Base-by-base conservation (phyloP, 2,113 vertebrate species). In the Sciurus niger region DNA sequence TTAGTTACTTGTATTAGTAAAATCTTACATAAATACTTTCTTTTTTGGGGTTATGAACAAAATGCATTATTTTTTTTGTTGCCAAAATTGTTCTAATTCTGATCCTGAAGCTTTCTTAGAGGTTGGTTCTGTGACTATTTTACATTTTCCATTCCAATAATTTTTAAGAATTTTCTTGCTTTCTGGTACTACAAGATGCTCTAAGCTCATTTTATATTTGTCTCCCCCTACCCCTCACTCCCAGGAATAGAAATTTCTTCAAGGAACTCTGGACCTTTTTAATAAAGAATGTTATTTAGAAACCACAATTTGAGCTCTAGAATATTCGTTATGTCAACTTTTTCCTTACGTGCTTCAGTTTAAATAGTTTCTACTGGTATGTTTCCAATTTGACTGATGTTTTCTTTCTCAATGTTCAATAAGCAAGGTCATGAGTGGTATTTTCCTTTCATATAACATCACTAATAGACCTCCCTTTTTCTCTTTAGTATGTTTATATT, bases 161-260 rank as follows among this genome's bases (percentile, higher is more conserved):
- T 34, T 88, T 86, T 65, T 34, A 53, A 93, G 40, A 63, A 53
- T 51, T 11, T 18, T 2, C 4, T 78, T 63, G 77, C 30, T 65
- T 89, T 84, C 9, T 63, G 40, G 5, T 28, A 78, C 34, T 28
- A 51, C 28, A 77, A 68, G 18, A 48, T 76, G 25, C 51, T 93
- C 51, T 2, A 74, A 68, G 13, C 6, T 84, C 51, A 63, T 53
- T 77, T 82, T n/a, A 3, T 74, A 51, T 40, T 79, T 43, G 4
- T 5, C 7, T 25, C 12, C 6, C 46, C 14, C 58, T 68, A 4
- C 34, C 6, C 2, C 25, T 24, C 6, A 88, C 2, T 11, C 0
- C 16, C 63, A 84, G 63, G 9, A 78, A 65, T 7, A 93, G 34
- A 18, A 51, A 53, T 63, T 53, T 84, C 3, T 79, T 17, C 37